A percentile compares a stretch with the other conserved stretches of the same genome.
These are phyloP conservation scores for Drosophila paramelanica DNA, from an alignment of 2,888 invertebrate species.

Conservation along the genomic window DNA sequence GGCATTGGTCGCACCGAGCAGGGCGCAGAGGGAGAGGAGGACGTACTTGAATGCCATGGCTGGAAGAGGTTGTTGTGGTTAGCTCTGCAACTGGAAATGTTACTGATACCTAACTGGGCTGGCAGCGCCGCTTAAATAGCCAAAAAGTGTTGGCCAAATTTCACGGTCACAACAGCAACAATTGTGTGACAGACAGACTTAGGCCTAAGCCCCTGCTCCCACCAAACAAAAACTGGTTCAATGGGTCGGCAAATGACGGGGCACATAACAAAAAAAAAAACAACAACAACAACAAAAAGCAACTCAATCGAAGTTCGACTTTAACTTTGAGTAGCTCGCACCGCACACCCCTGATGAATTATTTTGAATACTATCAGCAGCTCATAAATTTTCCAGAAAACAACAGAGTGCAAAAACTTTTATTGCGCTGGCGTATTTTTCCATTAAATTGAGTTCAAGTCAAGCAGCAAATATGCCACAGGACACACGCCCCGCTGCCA, in stretches of 20 bases:
- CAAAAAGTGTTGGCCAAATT: slow-evolving; percentile 55
- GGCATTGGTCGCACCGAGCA: slow-evolving; percentile 88
- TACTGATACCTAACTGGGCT: slow-evolving; percentile 62
- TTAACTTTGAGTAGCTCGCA: slow-evolving; percentile 3
- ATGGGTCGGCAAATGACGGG: slow-evolving; percentile 44
- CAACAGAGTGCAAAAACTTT: slow-evolving; percentile 60
- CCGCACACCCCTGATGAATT: slow-evolving; percentile 47
- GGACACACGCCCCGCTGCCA: slow-evolving; percentile 7
- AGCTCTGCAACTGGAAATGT: slow-evolving; percentile 39
- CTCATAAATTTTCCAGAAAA: slow-evolving; percentile 69
- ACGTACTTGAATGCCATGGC: slow-evolving; percentile 86
- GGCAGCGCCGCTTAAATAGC: slow-evolving; percentile 61
- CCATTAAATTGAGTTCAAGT: slow-evolving; percentile 84
- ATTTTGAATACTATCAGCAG: slow-evolving; percentile 76
- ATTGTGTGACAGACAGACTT: slow-evolving; percentile 65
- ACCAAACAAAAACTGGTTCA: slow-evolving; percentile 66
- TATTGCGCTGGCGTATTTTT: slow-evolving; percentile 79
- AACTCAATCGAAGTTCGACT: slow-evolving; percentile 8
- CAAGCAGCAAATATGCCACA: slow-evolving; percentile 82
- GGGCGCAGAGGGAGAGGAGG: slow-evolving; percentile 86
- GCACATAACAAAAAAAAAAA: slow-evolving; percentile 6
- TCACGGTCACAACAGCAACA: slow-evolving; percentile 55
- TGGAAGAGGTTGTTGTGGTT: slow-evolving; percentile 34
- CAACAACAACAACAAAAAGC: not conserved
- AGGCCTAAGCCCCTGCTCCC: slow-evolving; percentile 61